phyloP scores from a whole-genome alignment of 1,140 invertebrate genomes.

The Micrasema minimum region DNA sequence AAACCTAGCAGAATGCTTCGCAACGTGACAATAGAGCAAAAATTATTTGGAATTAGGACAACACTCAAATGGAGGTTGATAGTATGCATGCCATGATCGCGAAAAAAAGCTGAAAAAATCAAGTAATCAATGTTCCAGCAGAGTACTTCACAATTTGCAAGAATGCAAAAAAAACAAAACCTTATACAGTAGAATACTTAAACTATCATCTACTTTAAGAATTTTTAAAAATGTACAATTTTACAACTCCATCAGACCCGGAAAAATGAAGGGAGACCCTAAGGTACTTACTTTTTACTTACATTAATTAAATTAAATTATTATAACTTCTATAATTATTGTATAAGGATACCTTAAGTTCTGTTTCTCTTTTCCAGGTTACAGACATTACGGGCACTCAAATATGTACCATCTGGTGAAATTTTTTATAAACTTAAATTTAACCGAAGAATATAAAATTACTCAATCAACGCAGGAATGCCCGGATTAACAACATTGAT shows the following conservation, averaged over 20 bases:
- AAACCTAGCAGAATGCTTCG: not conserved
- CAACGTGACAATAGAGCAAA: constrained; percentile 1
- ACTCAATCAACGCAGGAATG: not conserved
- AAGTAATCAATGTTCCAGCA: not conserved
- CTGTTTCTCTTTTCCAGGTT: not conserved
- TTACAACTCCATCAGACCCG: not conserved
- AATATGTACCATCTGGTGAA: not conserved
- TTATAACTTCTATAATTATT: not conserved
- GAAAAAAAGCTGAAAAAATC: not conserved
- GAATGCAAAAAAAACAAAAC: constrained; percentile 1
- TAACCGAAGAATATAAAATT: constrained; percentile 1
- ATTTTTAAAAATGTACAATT: not conserved
- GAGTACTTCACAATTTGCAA: not conserved
- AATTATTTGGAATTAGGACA: not conserved
- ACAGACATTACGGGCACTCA: not conserved
- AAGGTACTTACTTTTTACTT: not conserved
- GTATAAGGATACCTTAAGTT: not conserved
- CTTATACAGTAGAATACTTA: not conserved
- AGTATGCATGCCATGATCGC: not conserved
- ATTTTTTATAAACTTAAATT: constrained; percentile 7
- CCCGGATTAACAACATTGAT: not conserved
- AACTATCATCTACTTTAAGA: not conserved
- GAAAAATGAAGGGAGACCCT: constrained; percentile 3
- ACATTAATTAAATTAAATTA: not conserved
- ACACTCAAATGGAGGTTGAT: not conserved